Conservation (phyloP, 2,888 invertebrate genomes). For the Ferrisia virgata region DNA sequence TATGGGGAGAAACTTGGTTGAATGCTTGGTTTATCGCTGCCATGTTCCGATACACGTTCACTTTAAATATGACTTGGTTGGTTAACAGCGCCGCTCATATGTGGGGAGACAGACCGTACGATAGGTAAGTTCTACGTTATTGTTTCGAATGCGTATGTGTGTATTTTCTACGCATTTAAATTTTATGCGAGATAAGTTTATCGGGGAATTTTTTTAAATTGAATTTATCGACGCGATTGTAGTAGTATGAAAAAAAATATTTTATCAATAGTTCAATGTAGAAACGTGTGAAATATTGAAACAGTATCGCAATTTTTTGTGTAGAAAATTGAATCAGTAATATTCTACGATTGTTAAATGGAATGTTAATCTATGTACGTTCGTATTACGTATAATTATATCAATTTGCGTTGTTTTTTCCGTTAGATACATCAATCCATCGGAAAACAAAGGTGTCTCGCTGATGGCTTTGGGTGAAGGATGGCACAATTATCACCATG, state of each 20-base stretch:
- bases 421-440: slow-evolving; percentile 51
- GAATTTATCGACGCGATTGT: too few relatives aligned
- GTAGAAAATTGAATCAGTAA: too few relatives aligned
- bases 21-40: slow-evolving; percentile 69
- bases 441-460: slow-evolving; percentile 50
- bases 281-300: too few relatives aligned
- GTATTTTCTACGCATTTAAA: neutral
- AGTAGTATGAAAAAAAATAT: too few relatives aligned
- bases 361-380: too few relatives aligned
- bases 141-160: neutral
- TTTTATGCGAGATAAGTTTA: neutral
- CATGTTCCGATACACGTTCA: slow-evolving; percentile 73
- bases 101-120: slow-evolving; percentile 73
- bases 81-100: slow-evolving; percentile 88
- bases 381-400: too few relatives aligned
- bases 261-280: too few relatives aligned
- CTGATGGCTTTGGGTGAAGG: slow-evolving; percentile 52
- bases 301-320: too few relatives aligned
- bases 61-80: slow-evolving; percentile 83
- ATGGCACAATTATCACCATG: slow-evolving; percentile 61
- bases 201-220: neutral
- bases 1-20: slow-evolving; percentile 71
- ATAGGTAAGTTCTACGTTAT: slow-evolving; percentile 56
- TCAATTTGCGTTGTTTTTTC: slow-evolving; percentile 8
- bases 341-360: too few relatives aligned